A percentile compares a stretch with the other conserved stretches of the same genome.
Conservation (phyloP, 2,888 invertebrate genomes). For the Venustoraphidia nigricollis region DNA sequence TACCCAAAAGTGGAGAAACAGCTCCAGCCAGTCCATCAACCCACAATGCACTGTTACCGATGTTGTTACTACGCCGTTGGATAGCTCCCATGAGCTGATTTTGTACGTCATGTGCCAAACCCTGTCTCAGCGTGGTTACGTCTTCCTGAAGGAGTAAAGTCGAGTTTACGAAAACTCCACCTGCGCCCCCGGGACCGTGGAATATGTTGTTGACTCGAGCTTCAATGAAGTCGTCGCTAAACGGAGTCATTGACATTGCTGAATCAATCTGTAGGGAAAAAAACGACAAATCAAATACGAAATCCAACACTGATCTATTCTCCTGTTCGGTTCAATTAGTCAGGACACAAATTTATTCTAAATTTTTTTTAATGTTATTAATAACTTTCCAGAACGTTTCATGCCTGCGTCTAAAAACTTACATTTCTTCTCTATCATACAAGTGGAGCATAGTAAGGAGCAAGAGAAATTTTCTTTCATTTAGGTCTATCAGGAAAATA, state of each 20-base stretch:
- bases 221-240: constrained; percentile 73
- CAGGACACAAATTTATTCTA: background rate
- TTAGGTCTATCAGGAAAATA: background rate
- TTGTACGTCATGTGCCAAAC: constrained; percentile 61
- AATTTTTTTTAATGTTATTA: background rate
- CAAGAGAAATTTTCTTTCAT: too few species aligned
- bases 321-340: background rate
- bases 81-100: constrained; percentile 73
- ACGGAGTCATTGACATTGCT: constrained; percentile 83
- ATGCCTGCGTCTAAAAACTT: too few species aligned
- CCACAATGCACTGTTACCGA: constrained; percentile 73
- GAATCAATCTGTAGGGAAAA: constrained; percentile 59
- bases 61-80: constrained; percentile 68
- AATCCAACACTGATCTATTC: too few species aligned
- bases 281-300: constrained; percentile 3
- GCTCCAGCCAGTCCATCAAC: constrained; percentile 71
- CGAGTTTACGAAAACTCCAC: constrained; percentile 71
- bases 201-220: constrained; percentile 67
- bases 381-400: background rate
- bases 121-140: constrained; percentile 49
- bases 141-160: constrained; percentile 70
- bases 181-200: constrained; percentile 47
- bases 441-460: too few species aligned
- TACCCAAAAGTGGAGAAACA: constrained; percentile 57
- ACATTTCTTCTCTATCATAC: too few species aligned